A percentile compares a stretch with the other conserved stretches of the same genome.
These are phyloP conservation scores for Sarcoramphus papa DNA, from an alignment of 2,797 vertebrate species.

Conservation along the genomic window DNA sequence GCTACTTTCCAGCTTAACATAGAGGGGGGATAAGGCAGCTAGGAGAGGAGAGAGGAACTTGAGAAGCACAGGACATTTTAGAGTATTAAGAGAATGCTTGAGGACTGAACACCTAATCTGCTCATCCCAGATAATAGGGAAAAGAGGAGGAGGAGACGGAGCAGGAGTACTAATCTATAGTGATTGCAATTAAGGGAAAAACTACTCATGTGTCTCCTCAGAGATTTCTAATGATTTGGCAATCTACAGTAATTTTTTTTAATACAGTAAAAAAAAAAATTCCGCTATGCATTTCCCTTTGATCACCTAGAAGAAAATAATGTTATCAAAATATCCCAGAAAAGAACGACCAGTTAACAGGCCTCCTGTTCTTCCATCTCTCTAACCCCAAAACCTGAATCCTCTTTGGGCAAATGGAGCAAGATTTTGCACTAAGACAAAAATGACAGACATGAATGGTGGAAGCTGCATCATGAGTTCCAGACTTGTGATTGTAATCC, in stretches of 20 bases:
- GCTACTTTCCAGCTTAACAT: background rate
- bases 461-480: background rate
- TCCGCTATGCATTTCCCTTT: background rate
- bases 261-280: background rate
- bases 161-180: background rate
- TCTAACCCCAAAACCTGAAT: background rate
- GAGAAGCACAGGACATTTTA: background rate
- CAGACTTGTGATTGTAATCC: background rate
- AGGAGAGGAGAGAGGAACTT: background rate
- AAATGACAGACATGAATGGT: background rate
- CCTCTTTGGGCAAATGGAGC: background rate
- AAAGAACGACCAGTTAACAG: background rate
- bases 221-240: background rate
- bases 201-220: background rate
- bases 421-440: background rate
- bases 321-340: background rate
- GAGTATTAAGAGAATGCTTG: background rate
- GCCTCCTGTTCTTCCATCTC: background rate
- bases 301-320: background rate
- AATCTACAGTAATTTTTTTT: background rate
- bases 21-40: fast-evolving
- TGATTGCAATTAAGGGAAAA: background rate
- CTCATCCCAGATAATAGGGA: background rate
- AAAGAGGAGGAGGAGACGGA: background rate
- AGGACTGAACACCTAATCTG: background rate